Evolutionary conservation across 2,888 invertebrate genomes (phyloP).

Genomic region (Pachliopta kotzebuea): DNA sequence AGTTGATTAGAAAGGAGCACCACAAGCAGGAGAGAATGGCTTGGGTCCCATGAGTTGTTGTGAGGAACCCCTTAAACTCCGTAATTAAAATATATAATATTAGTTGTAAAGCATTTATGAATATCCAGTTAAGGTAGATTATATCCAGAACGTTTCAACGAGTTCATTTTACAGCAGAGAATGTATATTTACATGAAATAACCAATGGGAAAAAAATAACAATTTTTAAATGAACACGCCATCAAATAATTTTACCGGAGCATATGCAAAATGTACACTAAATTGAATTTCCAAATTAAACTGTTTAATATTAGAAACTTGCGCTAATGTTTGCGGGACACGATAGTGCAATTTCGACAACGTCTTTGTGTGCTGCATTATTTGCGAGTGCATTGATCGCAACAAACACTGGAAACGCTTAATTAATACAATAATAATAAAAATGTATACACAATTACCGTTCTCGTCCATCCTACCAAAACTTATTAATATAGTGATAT

Average conservation of each 20-base stretch:
- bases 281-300: slow-evolving; percentile 18
- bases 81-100: no score
- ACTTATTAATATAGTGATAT: no score
- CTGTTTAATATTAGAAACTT: slow-evolving; percentile 15
- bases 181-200: background rate
- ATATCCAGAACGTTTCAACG: no score
- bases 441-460: no score
- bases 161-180: no score
- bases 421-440: background rate
- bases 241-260: background rate
- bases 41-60: no score
- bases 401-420: background rate
- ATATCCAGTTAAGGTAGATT: no score
- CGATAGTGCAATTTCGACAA: slow-evolving; percentile 10
- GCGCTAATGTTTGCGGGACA: slow-evolving; percentile 15
- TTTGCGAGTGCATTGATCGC: background rate
- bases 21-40: no score
- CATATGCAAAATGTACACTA: slow-evolving; percentile 5
- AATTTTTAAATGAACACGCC: background rate
- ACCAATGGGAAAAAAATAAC: background rate
- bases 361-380: background rate
- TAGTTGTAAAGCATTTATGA: no score
- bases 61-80: no score
- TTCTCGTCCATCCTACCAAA: no score
- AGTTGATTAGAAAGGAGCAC: no score